Base-by-base conservation (phyloP, 2,797 vertebrate genomes). In the Euphonia xanthogaster region DNA sequence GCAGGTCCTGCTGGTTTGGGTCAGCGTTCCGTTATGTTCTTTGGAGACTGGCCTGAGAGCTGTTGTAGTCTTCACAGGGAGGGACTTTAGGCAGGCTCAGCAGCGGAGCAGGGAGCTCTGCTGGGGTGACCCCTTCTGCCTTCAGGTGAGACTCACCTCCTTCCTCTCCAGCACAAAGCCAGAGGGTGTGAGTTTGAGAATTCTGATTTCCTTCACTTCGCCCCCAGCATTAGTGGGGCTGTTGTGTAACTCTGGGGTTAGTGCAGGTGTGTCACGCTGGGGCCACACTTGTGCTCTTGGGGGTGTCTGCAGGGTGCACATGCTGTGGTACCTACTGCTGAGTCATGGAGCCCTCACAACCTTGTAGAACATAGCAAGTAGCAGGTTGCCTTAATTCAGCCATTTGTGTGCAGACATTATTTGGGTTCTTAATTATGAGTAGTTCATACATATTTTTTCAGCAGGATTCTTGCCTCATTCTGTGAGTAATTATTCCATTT, bases 401-500 rank as follows among this genome's bases (percentile, higher is more conserved):
- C 70, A 76, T 95, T 94, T 95, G 92, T 95, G 86, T 70, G 55
- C 92, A 88, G 74, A 82, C 76, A 28, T 95, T 93, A 88, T 70
- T 90, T 80, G 47, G 66, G 86, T 88, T 94, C 86, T 97, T 96
- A 97, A 95, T 96, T 95, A 86, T 72, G 76, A 91, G 67, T 86
- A 93, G 89, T 90, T 95, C 93, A 88, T 95, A 95, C 90, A 73
- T 96, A 94, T 88, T 96, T 97, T 96, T 97, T 86, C 88, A 94
- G 80, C 79, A 94, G 85, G 88, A 94, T 91, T 90, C 93, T 94
- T 95, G 90, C 94, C 92, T 94, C 86, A 60, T 95, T 96, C 96
- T 94, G 93, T 92, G 94, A 96, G 92, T 97, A 97, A 97, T 97
- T 97, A 96, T 86, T 95, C 94, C 1, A 5, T 96, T 96, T 95